Conservation (phyloP, 1,140 invertebrate species). For the Stegodyphus dumicola region DNA sequence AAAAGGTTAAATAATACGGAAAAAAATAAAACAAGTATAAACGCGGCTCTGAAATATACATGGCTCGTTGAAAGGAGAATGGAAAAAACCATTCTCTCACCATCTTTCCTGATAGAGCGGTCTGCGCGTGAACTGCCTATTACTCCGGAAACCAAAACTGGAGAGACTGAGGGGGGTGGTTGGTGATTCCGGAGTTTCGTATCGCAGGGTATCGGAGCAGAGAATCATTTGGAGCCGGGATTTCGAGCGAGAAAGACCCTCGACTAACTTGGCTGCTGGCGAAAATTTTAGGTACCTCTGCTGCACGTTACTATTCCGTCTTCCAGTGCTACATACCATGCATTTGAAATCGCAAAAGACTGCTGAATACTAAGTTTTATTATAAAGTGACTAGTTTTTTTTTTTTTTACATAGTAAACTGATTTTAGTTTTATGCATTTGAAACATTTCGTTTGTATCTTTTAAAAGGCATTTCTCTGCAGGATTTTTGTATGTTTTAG, state of each 20-base stretch:
- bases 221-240: conserved; percentile 44
- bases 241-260: conserved; percentile 39
- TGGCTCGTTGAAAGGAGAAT: no score
- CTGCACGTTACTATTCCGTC: background rate
- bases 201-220: conserved; percentile 21
- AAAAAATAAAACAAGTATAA: no score
- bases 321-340: background rate
- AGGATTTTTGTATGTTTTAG: no score
- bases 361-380: background rate
- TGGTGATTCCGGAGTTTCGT: conserved; percentile 9
- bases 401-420: background rate
- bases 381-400: background rate
- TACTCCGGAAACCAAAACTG: conserved; percentile 31
- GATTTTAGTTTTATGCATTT: background rate
- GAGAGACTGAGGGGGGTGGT: conserved; percentile 11
- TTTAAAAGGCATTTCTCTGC: no score
- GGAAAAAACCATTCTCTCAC: no score
- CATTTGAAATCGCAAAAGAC: background rate
- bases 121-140: background rate
- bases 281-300: background rate
- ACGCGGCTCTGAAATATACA: no score
- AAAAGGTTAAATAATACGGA: no score
- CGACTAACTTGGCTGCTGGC: no score
- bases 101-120: no score
- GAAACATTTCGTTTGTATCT: background rate